These are phyloP conservation scores for Petroica traversi DNA, from an alignment of 2,113 vertebrate genomes.

Conservation along the genomic window DNA sequence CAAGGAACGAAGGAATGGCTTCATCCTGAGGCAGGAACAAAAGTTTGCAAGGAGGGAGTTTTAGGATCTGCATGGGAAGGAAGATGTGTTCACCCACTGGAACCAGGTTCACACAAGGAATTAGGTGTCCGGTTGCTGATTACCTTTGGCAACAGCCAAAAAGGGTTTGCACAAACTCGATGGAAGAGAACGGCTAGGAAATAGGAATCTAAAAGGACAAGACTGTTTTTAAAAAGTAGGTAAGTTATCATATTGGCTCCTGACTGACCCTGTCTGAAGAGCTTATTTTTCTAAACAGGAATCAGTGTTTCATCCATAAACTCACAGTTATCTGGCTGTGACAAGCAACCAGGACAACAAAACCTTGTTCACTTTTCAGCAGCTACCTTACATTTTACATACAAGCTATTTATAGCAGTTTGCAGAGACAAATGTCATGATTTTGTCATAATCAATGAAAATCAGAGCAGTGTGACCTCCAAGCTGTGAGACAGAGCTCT, in stretches of 20 bases:
- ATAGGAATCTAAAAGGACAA: neutral
- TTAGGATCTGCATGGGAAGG: neutral
- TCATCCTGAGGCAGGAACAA: neutral
- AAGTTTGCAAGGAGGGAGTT: neutral
- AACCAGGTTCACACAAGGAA: neutral
- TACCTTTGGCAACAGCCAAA: neutral
- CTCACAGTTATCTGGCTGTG: neutral
- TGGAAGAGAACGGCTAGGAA: neutral
- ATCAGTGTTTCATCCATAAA: neutral
- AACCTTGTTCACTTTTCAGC: neutral
- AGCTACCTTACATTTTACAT: neutral
- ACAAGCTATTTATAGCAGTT: neutral
- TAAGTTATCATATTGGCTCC: neutral
- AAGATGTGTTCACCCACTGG: neutral
- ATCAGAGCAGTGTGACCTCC: neutral
- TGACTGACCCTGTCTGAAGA: neutral
- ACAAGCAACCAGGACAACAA: neutral
- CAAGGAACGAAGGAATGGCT: accelerated
- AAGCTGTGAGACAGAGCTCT: neutral
- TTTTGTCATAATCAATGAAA: slow-evolving; percentile 14
- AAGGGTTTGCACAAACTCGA: neutral
- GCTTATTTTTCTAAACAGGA: neutral
- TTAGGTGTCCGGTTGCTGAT: neutral
- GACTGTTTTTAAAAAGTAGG: neutral
- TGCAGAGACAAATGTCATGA: neutral